Evolutionary conservation across 2,888 invertebrate species (phyloP), one percentile per base, ranked within the genome.

Genomic region (Pyrrhosoma nymphula): DNA sequence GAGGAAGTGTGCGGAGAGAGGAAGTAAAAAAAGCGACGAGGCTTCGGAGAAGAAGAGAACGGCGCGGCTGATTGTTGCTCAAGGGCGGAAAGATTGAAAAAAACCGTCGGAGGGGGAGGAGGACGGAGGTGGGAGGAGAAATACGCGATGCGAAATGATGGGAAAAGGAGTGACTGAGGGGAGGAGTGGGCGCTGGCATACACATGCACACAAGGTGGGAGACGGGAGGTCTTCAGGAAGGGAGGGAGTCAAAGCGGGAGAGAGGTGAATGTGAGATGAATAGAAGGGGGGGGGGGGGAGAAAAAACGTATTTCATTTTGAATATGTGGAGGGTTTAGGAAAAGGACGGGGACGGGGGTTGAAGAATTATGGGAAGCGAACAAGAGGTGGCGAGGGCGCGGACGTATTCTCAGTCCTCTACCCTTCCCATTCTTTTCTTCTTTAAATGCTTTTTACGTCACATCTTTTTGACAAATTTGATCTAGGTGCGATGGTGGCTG

Each of bases 401-500:
- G 82, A n/a, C 30, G 23, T 26, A 23, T 82, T 35, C 82, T 16
- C 69, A 16, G n/a, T 18, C 26, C n/a, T 26, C 69, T 47, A 47
- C 35, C 82, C 35, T 35, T 93, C 47, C 93, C 47, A 12, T 14
- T 16, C 35, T 82, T 75, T 93, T 93, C 69, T 69, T 69, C 23
- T 93, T 75, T 75, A 47, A 93, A 93, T 69, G 93, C 93, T 69
- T 93, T 47, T 93, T 75, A 47, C 93, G 93, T 93, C 93, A 75
- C 18, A 69, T 93, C 35, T 93, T 75, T 82, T 93, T 93, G 93
- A 93, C 69, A 93, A 93, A 93, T 93, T 93, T 93, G 69, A 69
- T 93, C 75, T 93, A 93, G 69, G 56, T 69, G 69, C 93, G 93
- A 93, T 69, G 35, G 93, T 93, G 93, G 93, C 69, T 93, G 93